Evolutionary conservation across 2,888 invertebrate species (phyloP).

Genomic region (Gortyna flavago): DNA sequence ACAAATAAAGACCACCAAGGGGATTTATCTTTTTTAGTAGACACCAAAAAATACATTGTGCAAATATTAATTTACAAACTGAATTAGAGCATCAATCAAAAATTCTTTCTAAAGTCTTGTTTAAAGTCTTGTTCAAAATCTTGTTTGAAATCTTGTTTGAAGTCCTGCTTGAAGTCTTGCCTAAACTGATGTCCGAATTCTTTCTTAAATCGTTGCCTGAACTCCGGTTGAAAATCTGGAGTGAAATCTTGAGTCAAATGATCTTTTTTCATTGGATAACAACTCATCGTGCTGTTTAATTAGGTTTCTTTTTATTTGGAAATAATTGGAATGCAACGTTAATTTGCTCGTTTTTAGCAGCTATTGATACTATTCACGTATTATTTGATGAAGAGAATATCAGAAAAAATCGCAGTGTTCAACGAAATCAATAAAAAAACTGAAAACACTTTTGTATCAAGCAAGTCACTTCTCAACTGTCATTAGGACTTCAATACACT

Average conservation of each 20-base stretch:
- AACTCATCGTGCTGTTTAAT: constrained; percentile 20
- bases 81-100: constrained; percentile 18
- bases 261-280: constrained; percentile 32
- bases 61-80: constrained; percentile 4
- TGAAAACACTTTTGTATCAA: background rate
- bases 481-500: background rate
- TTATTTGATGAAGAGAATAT: background rate
- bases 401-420: background rate
- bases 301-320: background rate
- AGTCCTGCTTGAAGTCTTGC: constrained; percentile 42
- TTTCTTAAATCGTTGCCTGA: constrained; percentile 22
- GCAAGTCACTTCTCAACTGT: background rate
- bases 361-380: background rate
- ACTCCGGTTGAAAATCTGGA: constrained; percentile 2
- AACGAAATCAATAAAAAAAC: background rate
- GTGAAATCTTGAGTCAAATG: constrained; percentile 20
- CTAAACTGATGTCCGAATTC: constrained; percentile 17
- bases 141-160: constrained; percentile 35
- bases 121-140: constrained; percentile 37
- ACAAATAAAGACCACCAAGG: background rate
- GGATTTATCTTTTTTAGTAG: background rate
- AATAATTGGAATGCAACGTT: background rate
- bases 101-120: constrained; percentile 40
- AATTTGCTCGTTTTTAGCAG: background rate
- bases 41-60: background rate